A percentile compares a stretch with the other conserved stretches of the same genome.
Conservation (phyloP, 35 echinoderm and acorn worm species). For the Lytechinus variegatus region DNA sequence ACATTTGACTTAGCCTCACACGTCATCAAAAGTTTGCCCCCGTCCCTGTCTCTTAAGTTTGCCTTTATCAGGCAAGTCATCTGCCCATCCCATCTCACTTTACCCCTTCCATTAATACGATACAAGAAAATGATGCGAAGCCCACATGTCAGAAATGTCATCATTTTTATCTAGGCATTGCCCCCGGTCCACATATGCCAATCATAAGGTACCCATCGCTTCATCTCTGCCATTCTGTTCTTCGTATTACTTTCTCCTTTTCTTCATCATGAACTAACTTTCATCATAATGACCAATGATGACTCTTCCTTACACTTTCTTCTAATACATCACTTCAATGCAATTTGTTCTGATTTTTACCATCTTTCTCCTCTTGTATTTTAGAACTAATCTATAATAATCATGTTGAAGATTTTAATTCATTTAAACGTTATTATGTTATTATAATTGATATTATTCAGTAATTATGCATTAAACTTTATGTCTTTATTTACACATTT, state of each 20-base stretch:
- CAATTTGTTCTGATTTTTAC: too few species aligned
- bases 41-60: not conserved
- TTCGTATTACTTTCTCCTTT: not conserved
- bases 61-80: not conserved
- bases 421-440: too few species aligned
- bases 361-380: too few species aligned
- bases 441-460: too few species aligned
- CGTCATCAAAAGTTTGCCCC: not conserved
- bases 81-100: conserved; percentile 9
- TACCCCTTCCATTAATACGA: not conserved
- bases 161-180: conserved; percentile 42
- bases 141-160: conserved; percentile 26
- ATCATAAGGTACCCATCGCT: not conserved
- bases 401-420: too few species aligned
- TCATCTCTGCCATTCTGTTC: not conserved
- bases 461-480: too few species aligned
- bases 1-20: conserved; percentile 36
- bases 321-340: too few species aligned
- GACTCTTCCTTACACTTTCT: too few species aligned
- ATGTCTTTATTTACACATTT: too few species aligned
- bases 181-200: conserved; percentile 30
- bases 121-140: conserved; percentile 42
- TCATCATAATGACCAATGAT: not conserved
- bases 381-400: too few species aligned
- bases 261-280: not conserved